Percentiles rank a stretch among this genome's conserved stretches.
phyloP scores from a whole-genome alignment of 2,888 invertebrate genomes.

The Erannis defoliaria region DNA sequence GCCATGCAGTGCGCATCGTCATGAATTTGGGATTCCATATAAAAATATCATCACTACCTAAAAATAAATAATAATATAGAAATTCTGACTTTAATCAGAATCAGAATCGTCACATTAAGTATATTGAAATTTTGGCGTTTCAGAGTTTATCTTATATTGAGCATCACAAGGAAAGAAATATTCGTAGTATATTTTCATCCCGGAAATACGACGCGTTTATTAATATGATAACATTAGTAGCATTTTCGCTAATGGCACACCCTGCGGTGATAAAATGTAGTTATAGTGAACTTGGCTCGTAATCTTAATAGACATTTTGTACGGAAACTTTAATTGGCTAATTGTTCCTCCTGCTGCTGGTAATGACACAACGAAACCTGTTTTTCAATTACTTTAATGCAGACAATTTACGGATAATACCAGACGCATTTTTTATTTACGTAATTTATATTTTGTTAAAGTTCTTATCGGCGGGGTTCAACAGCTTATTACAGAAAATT shows the following conservation, averaged over 20 bases:
- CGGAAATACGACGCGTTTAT: background rate
- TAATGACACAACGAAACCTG: constrained; percentile 8
- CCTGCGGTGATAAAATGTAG: background rate
- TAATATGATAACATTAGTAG: background rate
- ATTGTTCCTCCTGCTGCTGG: background rate
- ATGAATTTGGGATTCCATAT: no score
- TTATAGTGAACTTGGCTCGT: background rate
- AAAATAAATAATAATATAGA: no score
- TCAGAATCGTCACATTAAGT: no score
- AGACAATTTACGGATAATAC: constrained; percentile 2
- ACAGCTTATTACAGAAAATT: constrained; percentile 7
- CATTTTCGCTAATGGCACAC: background rate
- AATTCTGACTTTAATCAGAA: no score
- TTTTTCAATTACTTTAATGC: constrained; percentile 15
- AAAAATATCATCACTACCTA: no score
- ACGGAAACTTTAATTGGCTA: background rate
- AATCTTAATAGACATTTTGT: background rate
- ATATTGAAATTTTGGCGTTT: no score
- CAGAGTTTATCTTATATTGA: no score
- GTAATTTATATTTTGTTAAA: background rate
- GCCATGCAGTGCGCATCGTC: no score
- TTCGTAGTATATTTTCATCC: background rate
- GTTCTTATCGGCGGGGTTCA: constrained; percentile 1
- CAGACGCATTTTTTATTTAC: constrained; percentile 4
- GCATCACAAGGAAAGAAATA: no score